Evolutionary conservation across 2,797 vertebrate genomes (phyloP).

Genomic region (Dallia pectoralis): DNA sequence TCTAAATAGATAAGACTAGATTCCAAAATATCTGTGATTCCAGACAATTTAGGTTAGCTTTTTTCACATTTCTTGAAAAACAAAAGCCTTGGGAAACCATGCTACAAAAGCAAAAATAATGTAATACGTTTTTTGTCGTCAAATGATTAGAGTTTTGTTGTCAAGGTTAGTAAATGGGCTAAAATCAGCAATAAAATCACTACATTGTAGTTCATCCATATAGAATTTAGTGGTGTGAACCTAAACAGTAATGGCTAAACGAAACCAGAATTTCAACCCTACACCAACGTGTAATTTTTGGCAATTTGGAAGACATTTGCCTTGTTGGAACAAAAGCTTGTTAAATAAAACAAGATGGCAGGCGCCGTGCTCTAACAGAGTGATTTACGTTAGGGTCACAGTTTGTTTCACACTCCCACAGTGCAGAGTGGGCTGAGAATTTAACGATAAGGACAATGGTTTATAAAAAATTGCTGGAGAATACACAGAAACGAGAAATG

Average conservation of each 20-base stretch:
- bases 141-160: too few relatives aligned
- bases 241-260: too few relatives aligned
- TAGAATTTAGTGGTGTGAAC: too few relatives aligned
- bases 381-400: constrained; percentile 53
- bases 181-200: too few relatives aligned
- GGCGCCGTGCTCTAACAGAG: constrained; percentile 44
- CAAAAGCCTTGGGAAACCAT: neutral
- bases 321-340: constrained; percentile 24
- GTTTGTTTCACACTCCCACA: constrained; percentile 34
- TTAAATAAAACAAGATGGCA: constrained; percentile 34
- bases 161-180: too few relatives aligned
- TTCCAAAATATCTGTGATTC: neutral
- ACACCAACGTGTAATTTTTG: too few relatives aligned
- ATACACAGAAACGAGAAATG: constrained; percentile 18
- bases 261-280: too few relatives aligned
- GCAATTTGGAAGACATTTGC: constrained; percentile 19
- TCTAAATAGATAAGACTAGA: neutral
- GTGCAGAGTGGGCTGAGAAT: constrained; percentile 34
- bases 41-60: neutral
- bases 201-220: too few relatives aligned
- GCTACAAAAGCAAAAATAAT: neutral
- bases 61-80: neutral
- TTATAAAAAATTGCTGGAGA: constrained; percentile 43
- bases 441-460: constrained; percentile 12
- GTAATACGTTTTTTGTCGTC: too few relatives aligned